Evolutionary conservation across 2,113 vertebrate genomes (phyloP).

Genomic region (Chaetodon auriga): DNA sequence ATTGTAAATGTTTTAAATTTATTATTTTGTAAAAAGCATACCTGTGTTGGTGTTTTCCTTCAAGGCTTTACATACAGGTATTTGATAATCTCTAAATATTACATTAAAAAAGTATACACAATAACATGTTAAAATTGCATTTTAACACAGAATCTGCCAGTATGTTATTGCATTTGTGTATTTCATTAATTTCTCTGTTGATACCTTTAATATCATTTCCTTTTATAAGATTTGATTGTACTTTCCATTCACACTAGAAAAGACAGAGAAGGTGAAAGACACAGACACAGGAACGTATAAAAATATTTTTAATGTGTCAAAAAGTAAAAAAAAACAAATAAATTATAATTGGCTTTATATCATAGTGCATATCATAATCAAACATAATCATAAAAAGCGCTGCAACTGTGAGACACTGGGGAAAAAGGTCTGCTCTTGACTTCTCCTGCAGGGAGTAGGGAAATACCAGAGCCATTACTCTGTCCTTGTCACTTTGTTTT

Average conservation of each 20-base stretch:
- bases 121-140: neutral
- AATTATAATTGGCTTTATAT: conserved; percentile 64
- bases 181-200: neutral
- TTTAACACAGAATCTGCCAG: neutral
- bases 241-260: neutral
- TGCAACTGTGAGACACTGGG: conserved; percentile 24
- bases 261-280: neutral
- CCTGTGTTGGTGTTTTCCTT: neutral
- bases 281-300: conserved; percentile 59
- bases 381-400: conserved; percentile 27
- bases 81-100: neutral
- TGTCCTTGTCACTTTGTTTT: conserved; percentile 14
- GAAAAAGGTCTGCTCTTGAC: conserved; percentile 8
- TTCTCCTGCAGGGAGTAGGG: neutral
- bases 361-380: conserved; percentile 61
- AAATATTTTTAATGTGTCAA: conserved; percentile 83
- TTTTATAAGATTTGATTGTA: neutral
- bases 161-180: neutral
- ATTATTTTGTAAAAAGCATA: neutral
- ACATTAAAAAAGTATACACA: neutral
- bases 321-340: conserved; percentile 72
- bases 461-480: conserved; percentile 13
- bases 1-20: neutral
- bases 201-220: neutral
- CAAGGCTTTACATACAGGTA: neutral